Evolutionary conservation across 2,113 vertebrate species (phyloP).

Genomic region (Tauraco erythrolophus): DNA sequence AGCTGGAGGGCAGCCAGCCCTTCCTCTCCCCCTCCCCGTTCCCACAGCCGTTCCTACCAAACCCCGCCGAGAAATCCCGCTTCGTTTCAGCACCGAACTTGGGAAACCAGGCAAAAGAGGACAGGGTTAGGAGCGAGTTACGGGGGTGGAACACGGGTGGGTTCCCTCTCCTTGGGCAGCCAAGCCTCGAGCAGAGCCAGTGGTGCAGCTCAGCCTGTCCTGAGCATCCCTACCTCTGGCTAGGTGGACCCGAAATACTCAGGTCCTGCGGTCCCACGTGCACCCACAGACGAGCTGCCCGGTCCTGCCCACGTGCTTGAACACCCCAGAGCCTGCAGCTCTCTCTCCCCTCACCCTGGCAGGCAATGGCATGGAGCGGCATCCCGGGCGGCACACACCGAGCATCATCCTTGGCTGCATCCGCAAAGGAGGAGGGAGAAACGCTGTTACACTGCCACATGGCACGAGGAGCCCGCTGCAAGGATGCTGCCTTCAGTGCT

Average conservation of each 20-base stretch:
- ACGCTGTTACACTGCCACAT: neutral
- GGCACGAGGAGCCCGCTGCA: neutral
- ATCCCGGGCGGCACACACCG: neutral
- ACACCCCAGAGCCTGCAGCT: no score
- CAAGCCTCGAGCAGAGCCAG: neutral
- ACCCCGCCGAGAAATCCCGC: neutral
- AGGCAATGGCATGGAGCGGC: neutral
- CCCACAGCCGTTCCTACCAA: neutral
- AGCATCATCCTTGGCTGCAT: neutral
- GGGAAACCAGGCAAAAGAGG: neutral
- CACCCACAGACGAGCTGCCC: accelerated
- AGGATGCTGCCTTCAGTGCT: neutral
- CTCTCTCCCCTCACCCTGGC: neutral
- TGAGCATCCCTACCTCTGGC: neutral
- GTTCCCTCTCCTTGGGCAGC: neutral
- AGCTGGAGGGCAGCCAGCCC: neutral
- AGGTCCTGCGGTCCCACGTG: neutral
- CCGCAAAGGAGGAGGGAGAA: neutral
- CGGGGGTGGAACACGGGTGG: neutral
- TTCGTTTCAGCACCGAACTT: neutral
- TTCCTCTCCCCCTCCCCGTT: neutral
- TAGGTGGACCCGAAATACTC: accelerated
- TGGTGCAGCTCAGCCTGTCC: neutral
- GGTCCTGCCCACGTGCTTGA: neutral
- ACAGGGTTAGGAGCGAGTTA: neutral